Conservation (phyloP, 2,888 invertebrate genomes). For the Polymixis lichenea region DNA sequence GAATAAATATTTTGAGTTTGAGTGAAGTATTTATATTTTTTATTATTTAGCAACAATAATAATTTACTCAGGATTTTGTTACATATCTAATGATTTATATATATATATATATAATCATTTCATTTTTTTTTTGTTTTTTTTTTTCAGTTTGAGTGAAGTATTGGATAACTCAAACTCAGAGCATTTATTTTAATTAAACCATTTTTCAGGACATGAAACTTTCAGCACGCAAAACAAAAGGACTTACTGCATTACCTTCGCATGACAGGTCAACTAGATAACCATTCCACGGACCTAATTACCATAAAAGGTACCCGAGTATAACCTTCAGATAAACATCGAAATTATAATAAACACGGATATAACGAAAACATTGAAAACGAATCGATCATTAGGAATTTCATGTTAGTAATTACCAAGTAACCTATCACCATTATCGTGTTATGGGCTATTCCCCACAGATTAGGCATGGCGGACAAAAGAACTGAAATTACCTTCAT, state of each 20-base stretch:
- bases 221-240: not conserved
- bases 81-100: too few relatives aligned
- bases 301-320: slow-evolving; percentile 8
- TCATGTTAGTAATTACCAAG: slow-evolving; percentile 22
- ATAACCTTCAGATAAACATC: slow-evolving; percentile 33
- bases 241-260: slow-evolving; percentile 8
- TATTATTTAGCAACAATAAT: too few relatives aligned
- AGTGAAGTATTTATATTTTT: too few relatives aligned
- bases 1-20: too few relatives aligned
- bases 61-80: too few relatives aligned
- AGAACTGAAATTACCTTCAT: slow-evolving; percentile 16
- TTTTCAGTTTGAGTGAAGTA: too few relatives aligned
- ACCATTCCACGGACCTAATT: slow-evolving; percentile 7
- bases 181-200: too few relatives aligned
- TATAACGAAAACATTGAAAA: slow-evolving; percentile 6
- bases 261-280: slow-evolving; percentile 29
- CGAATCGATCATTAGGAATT: slow-evolving; percentile 14
- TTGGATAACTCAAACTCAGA: too few relatives aligned
- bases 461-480: slow-evolving; percentile 36
- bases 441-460: slow-evolving; percentile 35
- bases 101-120: too few relatives aligned
- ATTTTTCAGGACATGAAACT: not conserved
- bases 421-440: slow-evolving; percentile 15
- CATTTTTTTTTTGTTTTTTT: too few relatives aligned
- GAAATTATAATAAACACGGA: not conserved